phyloP scores from a whole-genome alignment of 2,797 vertebrate genomes.

The Pseudochirops cupreus region DNA sequence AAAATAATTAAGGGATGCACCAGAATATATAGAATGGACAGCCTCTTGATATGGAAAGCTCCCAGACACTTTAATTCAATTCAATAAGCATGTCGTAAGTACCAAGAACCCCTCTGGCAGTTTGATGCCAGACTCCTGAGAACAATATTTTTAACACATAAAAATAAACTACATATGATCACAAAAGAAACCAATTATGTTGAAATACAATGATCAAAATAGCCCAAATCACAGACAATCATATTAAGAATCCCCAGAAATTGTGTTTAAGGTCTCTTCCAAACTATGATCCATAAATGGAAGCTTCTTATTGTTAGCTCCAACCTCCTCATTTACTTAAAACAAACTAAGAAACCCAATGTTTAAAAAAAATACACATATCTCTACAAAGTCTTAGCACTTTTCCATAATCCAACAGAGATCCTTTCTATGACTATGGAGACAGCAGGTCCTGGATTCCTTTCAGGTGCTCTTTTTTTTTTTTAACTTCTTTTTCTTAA shows the following conservation, averaged over 20 bases:
- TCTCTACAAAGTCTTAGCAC: neutral
- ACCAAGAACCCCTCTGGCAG: no score
- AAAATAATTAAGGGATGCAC: neutral
- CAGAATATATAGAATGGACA: neutral
- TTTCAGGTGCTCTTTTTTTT: neutral
- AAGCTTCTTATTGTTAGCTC: neutral
- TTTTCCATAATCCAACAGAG: neutral
- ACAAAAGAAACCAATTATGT: neutral
- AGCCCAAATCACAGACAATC: no score
- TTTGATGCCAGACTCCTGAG: no score
- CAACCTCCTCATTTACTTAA: neutral
- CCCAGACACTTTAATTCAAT: neutral
- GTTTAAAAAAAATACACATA: neutral
- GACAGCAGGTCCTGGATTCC: slow-evolving; percentile 53
- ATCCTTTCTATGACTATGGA: neutral
- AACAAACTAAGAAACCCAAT: neutral
- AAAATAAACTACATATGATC: no score
- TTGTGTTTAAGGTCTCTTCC: neutral
- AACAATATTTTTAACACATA: no score
- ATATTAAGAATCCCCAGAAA: neutral
- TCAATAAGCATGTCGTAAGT: neutral
- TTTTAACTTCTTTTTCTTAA: slow-evolving; percentile 17
- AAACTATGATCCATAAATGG: neutral
- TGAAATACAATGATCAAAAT: neutral
- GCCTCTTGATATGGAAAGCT: neutral